Evolutionary conservation across 2,888 invertebrate species (phyloP), one percentile per base, ranked within the genome.

Genomic region (Balanococcus diminutus): DNA sequence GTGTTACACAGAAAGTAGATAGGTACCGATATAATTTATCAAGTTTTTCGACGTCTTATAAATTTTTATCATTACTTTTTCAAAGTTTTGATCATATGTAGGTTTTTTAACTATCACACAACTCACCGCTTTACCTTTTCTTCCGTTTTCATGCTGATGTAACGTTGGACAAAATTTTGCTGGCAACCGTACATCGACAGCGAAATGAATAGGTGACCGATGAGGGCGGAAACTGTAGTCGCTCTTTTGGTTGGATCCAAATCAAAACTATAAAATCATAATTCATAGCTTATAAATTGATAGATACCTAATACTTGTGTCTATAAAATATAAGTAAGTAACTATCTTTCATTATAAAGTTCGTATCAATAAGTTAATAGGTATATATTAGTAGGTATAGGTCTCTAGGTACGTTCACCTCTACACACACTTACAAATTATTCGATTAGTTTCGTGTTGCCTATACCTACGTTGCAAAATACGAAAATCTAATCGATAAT

Each of bases 171-270:
- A 88, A 96, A 96, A 89, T 96, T 96, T 90, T 96, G 96, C 89
- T 96, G 96, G 89, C 96, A 96, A 0, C 96, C 96, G 89, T 96
- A 95, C 89, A 96, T 94, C n/a, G 96, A 96, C 0, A 96, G 90
- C 0, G 96, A 96, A 94, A 96, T 95, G 90, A 96, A 96, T 82
- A 96, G 92, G 89, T 96, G 96, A 1, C 96, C 96, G 86, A 96
- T 89, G 88, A 94, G 91, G 0, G 96, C 96, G 0, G 96, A 95
- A 28, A 94, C 90, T 0, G 96, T 96, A 86, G 95, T 94, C 9
- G 96, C 95, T 25, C 96, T 92, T 1, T 94, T 91, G 0, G 93
- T 93, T 2, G 94, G 94, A 89, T 95, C 94, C 90, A 93, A 90
- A 79, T 93, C 91, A 88, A 93, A 94, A 88, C 94, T 95, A 91